Evolutionary conservation across 2,797 vertebrate genomes (phyloP), one percentile per base, ranked within the genome.

Genomic region (Pachyuromys duprasi): DNA sequence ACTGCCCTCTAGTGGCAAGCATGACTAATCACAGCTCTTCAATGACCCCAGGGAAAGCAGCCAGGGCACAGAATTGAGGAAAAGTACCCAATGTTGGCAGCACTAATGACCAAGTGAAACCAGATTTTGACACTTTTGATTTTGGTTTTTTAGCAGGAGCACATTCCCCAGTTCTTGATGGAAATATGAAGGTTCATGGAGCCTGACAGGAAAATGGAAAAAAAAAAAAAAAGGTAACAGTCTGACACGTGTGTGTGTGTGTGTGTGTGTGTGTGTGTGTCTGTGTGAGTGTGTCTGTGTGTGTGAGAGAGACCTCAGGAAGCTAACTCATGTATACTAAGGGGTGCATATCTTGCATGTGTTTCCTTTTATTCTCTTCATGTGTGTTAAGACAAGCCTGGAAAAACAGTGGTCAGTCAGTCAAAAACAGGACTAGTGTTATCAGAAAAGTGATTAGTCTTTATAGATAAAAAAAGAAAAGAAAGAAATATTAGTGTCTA

Each of bases 1-100:
- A 97, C 97, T 97, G 98, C 91, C 98, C 97, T 97, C 98, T 98
- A 97, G 97, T 92, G 98, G 98, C 84, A 78, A 78, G 4, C 53
- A 3, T 28, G 7, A 69, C 31, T 94, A 94, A 97, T 22, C 86
- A 96, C 98, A 95, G 63, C 36, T 36, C 18, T 55, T 49, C 31
- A 7, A 14, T 3, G 81, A 6, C 24, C 45, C 14, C 15, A 13
- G 12, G 36, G 60, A 91, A 5, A 33, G 0, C 0, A 33, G 17
- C 12, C 62, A 62, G 1, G 20, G 11, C 1, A 75, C 0, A 57
- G 69, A 42, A 80, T 90, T 80, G 53, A 12, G 6, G 63, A 45
- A 42, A 8, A 33, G 14, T n/a, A 36, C 14, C 13, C 53, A 26
- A 42, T 15, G 22, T 26, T 20, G 18, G 24, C 8, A 65, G 42